A percentile compares a stretch with the other conserved stretches of the same genome.
Evolutionary conservation across 2,797 vertebrate species (phyloP).

Genomic region (Vireo griseus): DNA sequence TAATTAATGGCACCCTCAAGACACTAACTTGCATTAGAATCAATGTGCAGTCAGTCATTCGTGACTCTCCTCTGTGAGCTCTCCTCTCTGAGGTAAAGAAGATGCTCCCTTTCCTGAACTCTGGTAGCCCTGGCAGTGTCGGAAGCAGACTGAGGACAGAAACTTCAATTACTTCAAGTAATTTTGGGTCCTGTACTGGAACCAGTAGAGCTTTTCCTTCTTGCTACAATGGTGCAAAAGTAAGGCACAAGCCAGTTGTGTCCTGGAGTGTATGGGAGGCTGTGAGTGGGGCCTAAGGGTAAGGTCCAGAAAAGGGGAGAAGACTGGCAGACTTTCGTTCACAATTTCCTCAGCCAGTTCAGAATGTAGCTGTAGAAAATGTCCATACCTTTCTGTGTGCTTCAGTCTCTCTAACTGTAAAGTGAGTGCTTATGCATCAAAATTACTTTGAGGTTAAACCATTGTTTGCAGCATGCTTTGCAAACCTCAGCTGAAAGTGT

Average conservation of each 20-base stretch:
- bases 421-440: background rate
- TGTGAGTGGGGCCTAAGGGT: background rate
- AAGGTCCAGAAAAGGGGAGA: background rate
- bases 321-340: background rate
- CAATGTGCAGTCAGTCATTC: background rate
- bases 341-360: background rate
- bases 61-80: background rate
- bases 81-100: background rate
- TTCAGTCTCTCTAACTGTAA: background rate
- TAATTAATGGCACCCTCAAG: background rate
- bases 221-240: background rate
- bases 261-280: background rate
- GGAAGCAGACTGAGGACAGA: background rate
- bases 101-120: background rate
- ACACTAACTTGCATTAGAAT: background rate
- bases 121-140: background rate
- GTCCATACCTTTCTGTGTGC: background rate
- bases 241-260: background rate
- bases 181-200: background rate
- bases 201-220: background rate
- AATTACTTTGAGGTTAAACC: background rate
- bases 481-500: background rate
- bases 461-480: background rate
- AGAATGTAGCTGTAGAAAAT: background rate
- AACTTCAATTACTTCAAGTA: background rate